A percentile compares a stretch with the other conserved stretches of the same genome.
Evolutionary conservation across 2,113 vertebrate species (phyloP).

Genomic region (Morphnarchus princeps): DNA sequence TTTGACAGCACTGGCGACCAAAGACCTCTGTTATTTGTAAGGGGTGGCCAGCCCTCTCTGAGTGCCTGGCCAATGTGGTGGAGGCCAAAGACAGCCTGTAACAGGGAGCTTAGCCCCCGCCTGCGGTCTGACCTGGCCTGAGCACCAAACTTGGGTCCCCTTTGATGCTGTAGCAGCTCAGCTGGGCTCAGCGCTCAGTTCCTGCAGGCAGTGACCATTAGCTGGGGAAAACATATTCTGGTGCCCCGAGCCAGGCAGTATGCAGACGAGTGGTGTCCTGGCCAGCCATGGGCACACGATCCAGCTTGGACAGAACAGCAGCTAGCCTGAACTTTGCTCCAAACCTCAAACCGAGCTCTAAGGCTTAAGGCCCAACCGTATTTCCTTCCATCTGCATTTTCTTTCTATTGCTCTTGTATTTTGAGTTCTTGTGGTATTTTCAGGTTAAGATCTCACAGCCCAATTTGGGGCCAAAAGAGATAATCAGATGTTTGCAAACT

Average conservation of each 20-base stretch:
- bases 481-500: background rate
- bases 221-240: background rate
- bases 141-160: background rate
- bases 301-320: background rate
- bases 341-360: background rate
- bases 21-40: background rate
- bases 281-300: fast-evolving
- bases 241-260: background rate
- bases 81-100: background rate
- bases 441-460: background rate
- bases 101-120: fast-evolving
- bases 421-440: background rate
- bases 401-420: background rate
- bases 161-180: fast-evolving
- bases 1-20: background rate
- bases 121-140: background rate
- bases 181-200: background rate
- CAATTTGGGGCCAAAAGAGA: background rate
- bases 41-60: fast-evolving
- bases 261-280: background rate
- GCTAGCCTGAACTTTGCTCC: background rate
- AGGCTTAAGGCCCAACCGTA: background rate
- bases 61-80: fast-evolving
- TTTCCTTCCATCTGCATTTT: background rate
- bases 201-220: background rate